phyloP scores from a whole-genome alignment of 2,113 vertebrate genomes.

The Chitala chitala region DNA sequence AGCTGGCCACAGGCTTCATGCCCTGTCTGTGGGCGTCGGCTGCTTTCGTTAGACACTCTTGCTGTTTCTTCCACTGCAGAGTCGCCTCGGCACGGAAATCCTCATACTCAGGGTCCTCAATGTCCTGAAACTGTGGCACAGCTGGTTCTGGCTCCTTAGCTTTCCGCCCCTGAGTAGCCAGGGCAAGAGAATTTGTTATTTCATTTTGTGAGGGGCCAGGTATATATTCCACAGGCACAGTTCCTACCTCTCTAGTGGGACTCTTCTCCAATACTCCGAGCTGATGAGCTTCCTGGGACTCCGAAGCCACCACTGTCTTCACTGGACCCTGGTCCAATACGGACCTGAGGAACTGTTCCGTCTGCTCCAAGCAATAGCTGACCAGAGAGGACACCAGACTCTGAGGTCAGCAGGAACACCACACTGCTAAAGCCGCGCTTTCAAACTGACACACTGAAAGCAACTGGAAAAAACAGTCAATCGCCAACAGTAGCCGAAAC shows the following conservation, averaged over 20 bases:
- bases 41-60: constrained; percentile 80
- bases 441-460: neutral
- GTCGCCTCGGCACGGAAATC: constrained; percentile 87
- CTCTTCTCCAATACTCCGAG: constrained; percentile 55
- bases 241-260: constrained; percentile 60
- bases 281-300: constrained; percentile 56
- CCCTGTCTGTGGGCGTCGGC: constrained; percentile 82
- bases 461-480: neutral
- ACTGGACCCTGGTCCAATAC: constrained; percentile 81
- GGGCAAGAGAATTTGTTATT: neutral
- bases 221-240: neutral
- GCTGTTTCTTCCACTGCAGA: constrained; percentile 75
- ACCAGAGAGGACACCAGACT: constrained; percentile 29
- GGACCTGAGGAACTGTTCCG: constrained; percentile 79
- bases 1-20: constrained; percentile 82
- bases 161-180: constrained; percentile 44
- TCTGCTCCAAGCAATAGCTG: constrained; percentile 84
- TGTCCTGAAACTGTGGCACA: constrained; percentile 69
- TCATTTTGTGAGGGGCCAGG: neutral
- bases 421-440: too few relatives aligned
- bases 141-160: constrained; percentile 26
- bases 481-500: neutral
- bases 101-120: constrained; percentile 79
- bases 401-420: neutral
- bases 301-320: constrained; percentile 82